A percentile compares a stretch with the other conserved stretches of the same genome.
Conservation (phyloP, 2,113 vertebrate genomes). For the Beaufortia kweichowensis region DNA sequence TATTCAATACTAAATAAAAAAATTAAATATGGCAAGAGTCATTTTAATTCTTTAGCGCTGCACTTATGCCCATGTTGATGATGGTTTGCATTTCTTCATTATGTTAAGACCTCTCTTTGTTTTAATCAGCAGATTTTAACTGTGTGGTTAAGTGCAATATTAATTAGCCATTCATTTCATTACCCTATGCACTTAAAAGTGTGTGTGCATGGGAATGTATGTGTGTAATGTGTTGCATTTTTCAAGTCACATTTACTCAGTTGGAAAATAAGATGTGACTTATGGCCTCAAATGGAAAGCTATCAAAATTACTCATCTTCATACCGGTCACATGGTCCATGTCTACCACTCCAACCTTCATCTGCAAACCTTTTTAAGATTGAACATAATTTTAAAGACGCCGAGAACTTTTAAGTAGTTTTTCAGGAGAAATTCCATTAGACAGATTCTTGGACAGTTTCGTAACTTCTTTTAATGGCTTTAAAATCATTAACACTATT, state of each 20-base stretch:
- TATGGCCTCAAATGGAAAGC: slow-evolving; percentile 35
- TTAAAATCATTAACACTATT: no score
- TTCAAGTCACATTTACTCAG: slow-evolving; percentile 26
- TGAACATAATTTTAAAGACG: neutral
- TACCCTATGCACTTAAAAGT: slow-evolving; percentile 1
- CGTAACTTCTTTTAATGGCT: no score
- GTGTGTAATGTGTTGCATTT: slow-evolving; percentile 41
- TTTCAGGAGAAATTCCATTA: no score
- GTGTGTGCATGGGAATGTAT: neutral
- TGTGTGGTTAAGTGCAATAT: slow-evolving; percentile 9
- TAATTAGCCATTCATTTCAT: neutral
- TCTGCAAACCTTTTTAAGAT: neutral
- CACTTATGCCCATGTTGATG: slow-evolving; percentile 6
- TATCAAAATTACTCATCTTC: slow-evolving; percentile 44
- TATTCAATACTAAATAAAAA: neutral
- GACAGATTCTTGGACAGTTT: no score
- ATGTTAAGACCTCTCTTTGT: neutral
- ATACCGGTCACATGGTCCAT: slow-evolving; percentile 22
- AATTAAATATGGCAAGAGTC: neutral
- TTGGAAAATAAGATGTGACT: slow-evolving; percentile 50
- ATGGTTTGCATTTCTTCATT: slow-evolving; percentile 5
- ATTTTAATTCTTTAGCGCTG: neutral
- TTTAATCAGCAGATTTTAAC: slow-evolving; percentile 2
- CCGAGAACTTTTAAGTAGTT: neutral
- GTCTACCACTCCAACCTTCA: neutral